phyloP scores from a whole-genome alignment of 2,888 invertebrate genomes.

The Thereva unica region DNA sequence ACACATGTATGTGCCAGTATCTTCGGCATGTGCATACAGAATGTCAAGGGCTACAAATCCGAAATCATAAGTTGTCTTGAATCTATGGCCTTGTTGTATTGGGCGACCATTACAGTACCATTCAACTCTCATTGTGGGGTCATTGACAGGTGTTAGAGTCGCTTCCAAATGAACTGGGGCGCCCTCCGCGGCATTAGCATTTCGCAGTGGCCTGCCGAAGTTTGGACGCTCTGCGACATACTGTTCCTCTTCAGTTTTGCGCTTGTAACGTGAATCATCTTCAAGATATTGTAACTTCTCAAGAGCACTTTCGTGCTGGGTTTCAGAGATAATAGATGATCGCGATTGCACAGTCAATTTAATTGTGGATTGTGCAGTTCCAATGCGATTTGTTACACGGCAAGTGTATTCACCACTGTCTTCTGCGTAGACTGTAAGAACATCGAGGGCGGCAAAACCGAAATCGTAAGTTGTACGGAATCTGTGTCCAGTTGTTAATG shows the following conservation, averaged over 20 bases:
- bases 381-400: constrained; percentile 82
- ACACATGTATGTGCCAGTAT: constrained; percentile 96
- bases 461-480: constrained; percentile 95
- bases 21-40: constrained; percentile 94
- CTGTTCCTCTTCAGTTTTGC: constrained; percentile 72
- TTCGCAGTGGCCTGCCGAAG: constrained; percentile 86
- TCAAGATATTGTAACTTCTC: constrained; percentile 92
- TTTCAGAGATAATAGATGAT: constrained; percentile 82
- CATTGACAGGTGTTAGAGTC: constrained; percentile 94
- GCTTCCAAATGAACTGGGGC: constrained; percentile 90
- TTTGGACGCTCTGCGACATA: constrained; percentile 83
- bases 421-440: constrained; percentile 89
- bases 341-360: constrained; percentile 80
- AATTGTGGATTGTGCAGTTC: constrained; percentile 81
- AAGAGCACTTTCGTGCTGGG: constrained; percentile 90
- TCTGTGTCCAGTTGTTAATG: constrained; percentile 84
- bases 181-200: constrained; percentile 84
- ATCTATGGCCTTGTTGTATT: constrained; percentile 90
- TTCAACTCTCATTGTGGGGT: constrained; percentile 97
- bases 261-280: constrained; percentile 77
- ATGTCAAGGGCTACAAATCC: constrained; percentile 97
- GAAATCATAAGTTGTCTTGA: constrained; percentile 95
- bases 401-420: constrained; percentile 93
- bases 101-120: constrained; percentile 97
- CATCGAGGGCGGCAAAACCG: constrained; percentile 95